Evolutionary conservation across 2,888 invertebrate genomes (phyloP).

Genomic region (Sabellastarte sp.): DNA sequence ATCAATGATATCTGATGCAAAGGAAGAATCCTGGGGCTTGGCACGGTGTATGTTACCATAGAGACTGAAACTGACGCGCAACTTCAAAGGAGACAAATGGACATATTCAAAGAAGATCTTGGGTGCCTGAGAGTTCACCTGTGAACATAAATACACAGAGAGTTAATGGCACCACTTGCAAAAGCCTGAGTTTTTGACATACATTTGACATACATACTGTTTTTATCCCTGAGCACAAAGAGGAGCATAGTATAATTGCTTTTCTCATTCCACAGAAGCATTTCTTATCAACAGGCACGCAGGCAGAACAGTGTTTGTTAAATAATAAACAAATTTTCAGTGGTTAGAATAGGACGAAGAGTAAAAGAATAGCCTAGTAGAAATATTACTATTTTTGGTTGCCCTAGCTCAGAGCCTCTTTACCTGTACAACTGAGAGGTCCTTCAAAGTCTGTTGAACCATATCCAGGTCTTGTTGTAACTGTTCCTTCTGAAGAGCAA

Average conservation of each 20-base stretch:
- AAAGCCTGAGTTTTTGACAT: too few relatives aligned
- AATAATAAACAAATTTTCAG: background rate
- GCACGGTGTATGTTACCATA: slow-evolving; percentile 56
- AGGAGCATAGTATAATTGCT: too few relatives aligned
- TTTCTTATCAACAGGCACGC: too few relatives aligned
- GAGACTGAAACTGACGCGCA: slow-evolving; percentile 63
- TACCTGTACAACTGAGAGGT: slow-evolving; percentile 47
- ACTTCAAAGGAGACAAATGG: slow-evolving; percentile 58
- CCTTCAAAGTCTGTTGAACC: slow-evolving; percentile 44
- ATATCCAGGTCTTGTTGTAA: slow-evolving; percentile 45
- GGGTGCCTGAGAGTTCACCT: slow-evolving; percentile 35
- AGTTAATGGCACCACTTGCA: too few relatives aligned
- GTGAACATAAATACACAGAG: too few relatives aligned
- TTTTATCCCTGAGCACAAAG: too few relatives aligned
- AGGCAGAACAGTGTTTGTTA: background rate
- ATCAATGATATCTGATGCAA: slow-evolving; percentile 57
- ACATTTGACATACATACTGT: too few relatives aligned
- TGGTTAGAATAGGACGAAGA: too few relatives aligned
- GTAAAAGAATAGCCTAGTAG: too few relatives aligned
- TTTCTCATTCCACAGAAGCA: too few relatives aligned
- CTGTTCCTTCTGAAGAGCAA: slow-evolving; percentile 41
- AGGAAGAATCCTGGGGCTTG: slow-evolving; percentile 5
- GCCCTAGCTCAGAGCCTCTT: too few relatives aligned
- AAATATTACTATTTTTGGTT: too few relatives aligned
- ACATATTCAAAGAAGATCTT: slow-evolving; percentile 56